phyloP scores from a whole-genome alignment of 2,888 invertebrate genomes.

The Nemapogon koenigi region DNA sequence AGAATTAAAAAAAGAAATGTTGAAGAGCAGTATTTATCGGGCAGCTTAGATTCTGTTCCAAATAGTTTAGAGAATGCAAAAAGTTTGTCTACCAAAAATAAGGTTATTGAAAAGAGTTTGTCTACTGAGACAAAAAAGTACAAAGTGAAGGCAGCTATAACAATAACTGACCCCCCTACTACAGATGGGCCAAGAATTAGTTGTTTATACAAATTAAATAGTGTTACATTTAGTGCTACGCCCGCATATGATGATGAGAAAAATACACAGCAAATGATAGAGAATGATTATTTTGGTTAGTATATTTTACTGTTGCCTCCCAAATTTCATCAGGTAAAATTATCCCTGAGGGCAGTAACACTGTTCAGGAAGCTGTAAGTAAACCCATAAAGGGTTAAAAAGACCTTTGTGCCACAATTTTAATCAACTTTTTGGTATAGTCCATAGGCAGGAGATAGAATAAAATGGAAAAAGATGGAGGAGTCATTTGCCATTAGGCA shows the following conservation, averaged over 20 bases:
- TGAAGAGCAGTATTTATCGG: neutral
- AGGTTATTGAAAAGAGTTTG: constrained; percentile 27
- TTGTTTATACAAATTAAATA: constrained; percentile 47
- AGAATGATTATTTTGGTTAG: constrained; percentile 44
- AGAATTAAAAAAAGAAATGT: neutral
- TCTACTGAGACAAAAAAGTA: constrained; percentile 28
- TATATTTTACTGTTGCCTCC: too few relatives aligned
- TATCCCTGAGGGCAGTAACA: too few relatives aligned
- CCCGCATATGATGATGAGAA: constrained; percentile 42
- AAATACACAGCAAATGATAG: constrained; percentile 38
- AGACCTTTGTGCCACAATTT: constrained; percentile 27
- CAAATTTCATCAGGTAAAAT: too few relatives aligned
- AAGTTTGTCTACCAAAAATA: constrained; percentile 22
- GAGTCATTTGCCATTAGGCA: too few relatives aligned
- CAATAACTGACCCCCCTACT: constrained; percentile 28
- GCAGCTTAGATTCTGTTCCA: constrained; percentile 5
- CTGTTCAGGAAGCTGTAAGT: too few relatives aligned
- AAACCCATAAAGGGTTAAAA: too few relatives aligned
- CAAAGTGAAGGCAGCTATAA: constrained; percentile 31
- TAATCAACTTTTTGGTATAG: neutral
- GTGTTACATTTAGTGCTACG: constrained; percentile 40
- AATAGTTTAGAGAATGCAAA: constrained; percentile 15
- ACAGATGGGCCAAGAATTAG: constrained; percentile 34
- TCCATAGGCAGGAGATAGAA: too few relatives aligned
- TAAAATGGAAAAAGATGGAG: too few relatives aligned